phyloP scores from a whole-genome alignment of 2,888 invertebrate genomes.

The Pheosia tremula region DNA sequence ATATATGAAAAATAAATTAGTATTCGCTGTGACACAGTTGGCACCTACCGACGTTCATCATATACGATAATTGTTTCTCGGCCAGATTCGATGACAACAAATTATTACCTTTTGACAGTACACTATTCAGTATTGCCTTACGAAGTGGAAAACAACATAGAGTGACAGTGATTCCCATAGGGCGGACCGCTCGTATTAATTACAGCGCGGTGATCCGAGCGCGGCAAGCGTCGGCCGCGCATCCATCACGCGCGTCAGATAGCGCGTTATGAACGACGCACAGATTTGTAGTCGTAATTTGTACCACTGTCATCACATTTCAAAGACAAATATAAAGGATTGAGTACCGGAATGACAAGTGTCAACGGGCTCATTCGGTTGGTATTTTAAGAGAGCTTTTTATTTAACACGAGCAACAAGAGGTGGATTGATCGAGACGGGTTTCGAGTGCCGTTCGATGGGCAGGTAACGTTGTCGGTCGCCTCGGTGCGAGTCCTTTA shows the following conservation, averaged over 20 bases:
- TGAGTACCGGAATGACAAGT: conserved; percentile 82
- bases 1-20: conserved; percentile 31
- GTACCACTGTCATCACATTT: conserved; percentile 85
- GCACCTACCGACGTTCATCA: conserved; percentile 32
- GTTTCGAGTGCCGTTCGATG: conserved; percentile 81
- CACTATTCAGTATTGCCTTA: conserved; percentile 66
- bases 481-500: conserved; percentile 60
- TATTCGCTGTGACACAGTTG: conserved; percentile 29
- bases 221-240: conserved; percentile 57
- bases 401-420: conserved; percentile 83
- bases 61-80: conserved; percentile 54
- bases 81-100: conserved; percentile 57
- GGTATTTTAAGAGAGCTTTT: conserved; percentile 82
- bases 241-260: conserved; percentile 80
- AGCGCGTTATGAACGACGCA: conserved; percentile 80
- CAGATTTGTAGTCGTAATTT: conserved; percentile 84
- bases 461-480: conserved; percentile 63
- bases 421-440: conserved; percentile 83
- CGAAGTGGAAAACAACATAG: conserved; percentile 70
- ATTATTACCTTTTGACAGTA: conserved; percentile 63
- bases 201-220: conserved; percentile 75
- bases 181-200: conserved; percentile 73
- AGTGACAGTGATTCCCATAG: conserved; percentile 78
- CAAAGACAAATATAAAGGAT: conserved; percentile 85
- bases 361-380: conserved; percentile 77